These are phyloP conservation scores for Avahi laniger DNA, from an alignment of 2,797 vertebrate genomes.

Conservation along the genomic window DNA sequence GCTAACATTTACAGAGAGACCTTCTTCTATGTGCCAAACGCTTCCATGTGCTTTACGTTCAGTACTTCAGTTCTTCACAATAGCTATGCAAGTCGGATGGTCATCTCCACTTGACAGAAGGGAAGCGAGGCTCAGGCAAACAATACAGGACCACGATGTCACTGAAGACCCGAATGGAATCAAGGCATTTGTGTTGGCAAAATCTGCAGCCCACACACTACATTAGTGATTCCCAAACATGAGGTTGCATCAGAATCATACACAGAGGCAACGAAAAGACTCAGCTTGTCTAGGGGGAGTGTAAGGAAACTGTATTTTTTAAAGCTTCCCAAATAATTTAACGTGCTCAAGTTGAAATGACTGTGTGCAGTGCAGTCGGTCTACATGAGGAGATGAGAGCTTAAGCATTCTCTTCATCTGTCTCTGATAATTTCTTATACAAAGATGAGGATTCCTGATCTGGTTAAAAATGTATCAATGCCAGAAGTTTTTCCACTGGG, in stretches of 20 bases:
- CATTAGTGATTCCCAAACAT: background rate
- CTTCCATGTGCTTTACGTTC: background rate
- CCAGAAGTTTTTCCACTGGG: background rate
- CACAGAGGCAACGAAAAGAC: background rate
- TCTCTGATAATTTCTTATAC: background rate
- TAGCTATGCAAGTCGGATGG: background rate
- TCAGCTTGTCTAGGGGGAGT: background rate
- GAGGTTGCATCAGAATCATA: background rate
- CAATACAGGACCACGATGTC: background rate
- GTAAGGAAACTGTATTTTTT: background rate
- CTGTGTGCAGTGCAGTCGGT: background rate
- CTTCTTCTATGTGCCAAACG: background rate
- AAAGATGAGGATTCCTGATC: background rate
- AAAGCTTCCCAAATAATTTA: background rate
- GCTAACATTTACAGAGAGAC: background rate
- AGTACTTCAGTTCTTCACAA: background rate
- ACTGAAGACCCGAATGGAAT: background rate
- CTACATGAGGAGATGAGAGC: background rate
- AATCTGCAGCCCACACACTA: rapidly evolving
- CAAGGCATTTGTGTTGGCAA: background rate
- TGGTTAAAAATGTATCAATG: background rate
- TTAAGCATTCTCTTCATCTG: background rate
- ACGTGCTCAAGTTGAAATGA: background rate
- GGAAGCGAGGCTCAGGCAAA: background rate
- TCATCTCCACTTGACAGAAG: background rate